Percentiles rank a stretch among this genome's conserved stretches.
These are phyloP conservation scores for Bellardia pandia DNA, from an alignment of 2,888 invertebrate genomes.

Conservation along the genomic window DNA sequence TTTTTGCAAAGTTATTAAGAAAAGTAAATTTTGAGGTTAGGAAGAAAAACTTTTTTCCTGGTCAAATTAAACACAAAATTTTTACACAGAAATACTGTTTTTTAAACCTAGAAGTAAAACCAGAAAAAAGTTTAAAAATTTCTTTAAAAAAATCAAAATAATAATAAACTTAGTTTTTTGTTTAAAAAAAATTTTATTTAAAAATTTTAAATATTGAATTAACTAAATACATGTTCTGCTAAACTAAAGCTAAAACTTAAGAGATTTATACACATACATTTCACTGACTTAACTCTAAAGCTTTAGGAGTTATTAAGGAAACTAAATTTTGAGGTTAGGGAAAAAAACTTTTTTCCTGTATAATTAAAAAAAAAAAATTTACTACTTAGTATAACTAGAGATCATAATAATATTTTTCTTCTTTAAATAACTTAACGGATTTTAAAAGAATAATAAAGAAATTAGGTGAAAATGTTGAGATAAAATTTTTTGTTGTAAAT, in stretches of 20 bases:
- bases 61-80: neutral
- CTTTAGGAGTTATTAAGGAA: neutral
- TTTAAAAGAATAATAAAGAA: no score
- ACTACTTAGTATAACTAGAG: no score
- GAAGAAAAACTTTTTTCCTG: slow-evolving; percentile 1
- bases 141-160: neutral
- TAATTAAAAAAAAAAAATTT: neutral
- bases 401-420: no score
- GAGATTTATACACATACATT: neutral
- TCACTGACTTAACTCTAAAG: neutral
- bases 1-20: neutral
- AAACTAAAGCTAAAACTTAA: no score
- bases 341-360: slow-evolving; percentile 9
- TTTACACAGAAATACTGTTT: neutral
- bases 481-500: no score
- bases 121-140: neutral
- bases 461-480: no score
- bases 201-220: neutral
- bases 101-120: no score
- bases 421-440: no score
- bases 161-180: no score
- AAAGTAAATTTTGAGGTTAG: slow-evolving; percentile 14
- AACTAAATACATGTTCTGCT: no score
- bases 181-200: neutral
- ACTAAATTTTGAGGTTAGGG: slow-evolving; percentile 19